Evolutionary conservation across 2,888 invertebrate species (phyloP).

Genomic region (Amphipyra tragopoginis): DNA sequence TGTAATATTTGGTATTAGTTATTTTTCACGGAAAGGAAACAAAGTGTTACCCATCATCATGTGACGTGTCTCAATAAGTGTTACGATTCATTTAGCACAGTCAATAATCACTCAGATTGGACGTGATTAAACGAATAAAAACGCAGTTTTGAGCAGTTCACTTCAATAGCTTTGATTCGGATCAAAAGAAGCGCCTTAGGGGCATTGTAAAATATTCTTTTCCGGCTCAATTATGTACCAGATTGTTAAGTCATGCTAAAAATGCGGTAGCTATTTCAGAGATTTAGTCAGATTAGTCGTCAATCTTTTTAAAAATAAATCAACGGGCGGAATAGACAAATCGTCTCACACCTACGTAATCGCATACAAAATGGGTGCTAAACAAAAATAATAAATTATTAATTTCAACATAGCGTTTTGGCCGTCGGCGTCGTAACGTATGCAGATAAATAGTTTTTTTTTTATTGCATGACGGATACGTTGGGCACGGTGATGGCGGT

Average conservation of each 20-base stretch:
- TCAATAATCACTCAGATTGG: conserved; percentile 16
- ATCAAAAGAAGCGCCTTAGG: neutral
- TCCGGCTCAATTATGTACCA: conserved; percentile 20
- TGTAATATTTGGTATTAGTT: too few relatives aligned
- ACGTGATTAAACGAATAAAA: conserved; percentile 21
- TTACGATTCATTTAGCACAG: conserved; percentile 4
- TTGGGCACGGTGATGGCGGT: conserved; percentile 65
- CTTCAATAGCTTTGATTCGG: conserved; percentile 2
- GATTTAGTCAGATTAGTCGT: conserved; percentile 32
- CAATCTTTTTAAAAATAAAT: conserved; percentile 58
- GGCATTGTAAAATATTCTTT: conserved; percentile 16
- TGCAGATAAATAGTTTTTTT: conserved; percentile 72
- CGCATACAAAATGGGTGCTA: conserved; percentile 65
- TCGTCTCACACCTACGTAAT: conserved; percentile 65
- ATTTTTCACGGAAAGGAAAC: too few relatives aligned
- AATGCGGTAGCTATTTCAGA: conserved; percentile 46
- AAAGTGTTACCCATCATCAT: too few relatives aligned
- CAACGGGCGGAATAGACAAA: conserved; percentile 65
- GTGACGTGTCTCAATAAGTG: conserved; percentile 1
- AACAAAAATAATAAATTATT: conserved; percentile 70
- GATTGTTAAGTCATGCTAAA: conserved; percentile 38
- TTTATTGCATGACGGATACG: conserved; percentile 71
- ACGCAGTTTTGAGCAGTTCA: neutral
- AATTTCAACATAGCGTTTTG: conserved; percentile 52
- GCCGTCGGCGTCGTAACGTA: conserved; percentile 59